These are phyloP conservation scores for Rhinatrema bivittatum DNA, from an alignment of 2,797 vertebrate genomes.

Conservation along the genomic window DNA sequence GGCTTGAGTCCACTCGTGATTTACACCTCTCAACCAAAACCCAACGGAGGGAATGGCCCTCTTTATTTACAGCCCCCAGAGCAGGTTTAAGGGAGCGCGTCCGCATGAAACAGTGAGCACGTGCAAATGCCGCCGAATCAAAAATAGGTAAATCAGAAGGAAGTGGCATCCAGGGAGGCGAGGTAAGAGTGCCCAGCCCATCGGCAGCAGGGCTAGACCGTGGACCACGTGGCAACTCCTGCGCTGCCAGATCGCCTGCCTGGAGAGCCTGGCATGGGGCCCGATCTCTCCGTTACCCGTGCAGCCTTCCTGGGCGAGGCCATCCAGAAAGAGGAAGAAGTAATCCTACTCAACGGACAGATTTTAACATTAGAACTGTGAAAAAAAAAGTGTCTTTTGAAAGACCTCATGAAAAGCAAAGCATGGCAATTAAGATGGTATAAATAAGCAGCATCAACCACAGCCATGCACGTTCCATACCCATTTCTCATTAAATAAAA, in stretches of 20 bases:
- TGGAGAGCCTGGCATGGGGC: conserved; percentile 18
- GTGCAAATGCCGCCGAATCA: conserved; percentile 23
- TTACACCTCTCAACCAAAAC: conserved; percentile 20
- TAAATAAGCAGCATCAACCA: too few species aligned
- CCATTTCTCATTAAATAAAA: too few species aligned
- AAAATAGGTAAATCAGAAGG: conserved; percentile 28
- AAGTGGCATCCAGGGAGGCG: conserved; percentile 21
- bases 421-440: too few species aligned
- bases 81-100: conserved; percentile 10
- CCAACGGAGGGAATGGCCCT: background rate
- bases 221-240: conserved; percentile 17
- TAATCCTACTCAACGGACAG: background rate
- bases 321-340: too few species aligned
- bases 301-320: conserved; percentile 7
- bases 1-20: background rate
- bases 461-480: too few species aligned
- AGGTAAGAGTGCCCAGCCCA: conserved; percentile 22
- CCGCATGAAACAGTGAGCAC: conserved; percentile 25
- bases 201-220: conserved; percentile 10
- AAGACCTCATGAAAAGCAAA: too few species aligned
- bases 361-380: too few species aligned
- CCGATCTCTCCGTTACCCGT: conserved; percentile 22
- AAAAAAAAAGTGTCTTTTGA: too few species aligned
- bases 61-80: background rate
- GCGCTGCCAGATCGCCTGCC: conserved; percentile 21